Conservation (phyloP, 1,140 invertebrate genomes). For the Drosophila pandora region DNA sequence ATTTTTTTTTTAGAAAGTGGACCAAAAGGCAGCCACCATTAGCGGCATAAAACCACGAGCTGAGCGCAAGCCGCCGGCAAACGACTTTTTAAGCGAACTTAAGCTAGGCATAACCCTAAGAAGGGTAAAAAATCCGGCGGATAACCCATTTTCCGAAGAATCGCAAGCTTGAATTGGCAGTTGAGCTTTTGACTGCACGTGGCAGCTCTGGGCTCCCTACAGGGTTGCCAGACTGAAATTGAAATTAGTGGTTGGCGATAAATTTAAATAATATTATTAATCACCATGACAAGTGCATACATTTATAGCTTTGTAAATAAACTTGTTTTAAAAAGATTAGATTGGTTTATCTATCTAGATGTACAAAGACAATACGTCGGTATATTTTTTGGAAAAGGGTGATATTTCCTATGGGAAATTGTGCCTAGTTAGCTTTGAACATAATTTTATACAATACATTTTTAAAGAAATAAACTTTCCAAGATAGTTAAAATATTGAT, state of each 20-base stretch:
- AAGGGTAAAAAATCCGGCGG: constrained; percentile 60
- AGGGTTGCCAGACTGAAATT: constrained; percentile 32
- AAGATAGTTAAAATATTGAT: too few relatives aligned
- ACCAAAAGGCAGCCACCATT: constrained; percentile 73
- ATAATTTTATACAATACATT: too few relatives aligned
- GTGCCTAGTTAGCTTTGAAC: too few relatives aligned
- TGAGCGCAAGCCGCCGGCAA: constrained; percentile 60
- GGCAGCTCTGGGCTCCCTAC: background rate
- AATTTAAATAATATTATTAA: constrained; percentile 21
- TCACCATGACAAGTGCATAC: constrained; percentile 36
- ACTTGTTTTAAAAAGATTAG: constrained; percentile 13
- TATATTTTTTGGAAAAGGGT: too few relatives aligned
- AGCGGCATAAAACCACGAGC: constrained; percentile 66
- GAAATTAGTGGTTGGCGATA: constrained; percentile 4
- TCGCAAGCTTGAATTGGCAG: constrained; percentile 57
- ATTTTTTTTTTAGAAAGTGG: constrained; percentile 59
- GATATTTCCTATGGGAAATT: too few relatives aligned
- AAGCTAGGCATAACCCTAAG: constrained; percentile 70
- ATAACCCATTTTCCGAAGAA: constrained; percentile 68
- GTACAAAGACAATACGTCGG: background rate
- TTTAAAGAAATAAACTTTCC: background rate
- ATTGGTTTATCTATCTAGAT: background rate
- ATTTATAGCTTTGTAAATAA: constrained; percentile 34
- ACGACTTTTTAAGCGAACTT: constrained; percentile 70
- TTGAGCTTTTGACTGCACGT: constrained; percentile 13